phyloP scores from a whole-genome alignment of 2,888 invertebrate species.

The Drosophila borealis region DNA sequence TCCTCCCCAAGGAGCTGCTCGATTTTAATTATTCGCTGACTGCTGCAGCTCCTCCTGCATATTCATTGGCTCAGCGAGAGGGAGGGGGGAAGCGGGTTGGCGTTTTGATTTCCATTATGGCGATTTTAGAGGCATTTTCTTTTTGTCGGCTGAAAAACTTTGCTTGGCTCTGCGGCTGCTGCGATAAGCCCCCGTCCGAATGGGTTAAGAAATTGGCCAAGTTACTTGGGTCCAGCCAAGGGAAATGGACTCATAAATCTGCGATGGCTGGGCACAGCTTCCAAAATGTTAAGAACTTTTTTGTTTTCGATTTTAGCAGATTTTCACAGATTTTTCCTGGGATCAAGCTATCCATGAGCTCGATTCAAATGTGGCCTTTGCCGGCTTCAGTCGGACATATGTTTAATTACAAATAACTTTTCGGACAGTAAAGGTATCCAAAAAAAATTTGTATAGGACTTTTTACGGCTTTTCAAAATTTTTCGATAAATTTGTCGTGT shows the following conservation, averaged over 20 bases:
- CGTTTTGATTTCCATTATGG: slow-evolving; percentile 71
- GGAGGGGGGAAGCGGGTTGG: neutral
- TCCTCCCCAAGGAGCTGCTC: slow-evolving; percentile 56
- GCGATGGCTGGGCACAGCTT: neutral
- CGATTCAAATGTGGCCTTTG: slow-evolving; percentile 4
- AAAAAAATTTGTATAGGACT: slow-evolving; percentile 14
- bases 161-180: slow-evolving; percentile 49
- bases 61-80: slow-evolving; percentile 37
- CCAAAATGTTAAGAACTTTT: neutral
- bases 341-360: slow-evolving; percentile 38
- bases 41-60: slow-evolving; percentile 39
- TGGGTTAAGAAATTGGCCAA: slow-evolving; percentile 37
- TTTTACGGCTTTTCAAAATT: slow-evolving; percentile 25
- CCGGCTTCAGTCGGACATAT: neutral
- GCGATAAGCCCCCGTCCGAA: slow-evolving; percentile 61
- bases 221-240: slow-evolving; percentile 16
- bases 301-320: neutral
- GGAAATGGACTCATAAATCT: slow-evolving; percentile 43
- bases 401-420: slow-evolving; percentile 40
- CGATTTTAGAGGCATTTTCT: slow-evolving; percentile 30
- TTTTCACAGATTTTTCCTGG: neutral
- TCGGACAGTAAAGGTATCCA: slow-evolving; percentile 50
- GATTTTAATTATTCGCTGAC: slow-evolving; percentile 79
- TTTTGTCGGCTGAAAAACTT: slow-evolving; percentile 42
- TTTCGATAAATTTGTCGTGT: slow-evolving; percentile 2